Evolutionary conservation across 2,888 invertebrate genomes (phyloP).

Genomic region (Cecidostiba fungosa): DNA sequence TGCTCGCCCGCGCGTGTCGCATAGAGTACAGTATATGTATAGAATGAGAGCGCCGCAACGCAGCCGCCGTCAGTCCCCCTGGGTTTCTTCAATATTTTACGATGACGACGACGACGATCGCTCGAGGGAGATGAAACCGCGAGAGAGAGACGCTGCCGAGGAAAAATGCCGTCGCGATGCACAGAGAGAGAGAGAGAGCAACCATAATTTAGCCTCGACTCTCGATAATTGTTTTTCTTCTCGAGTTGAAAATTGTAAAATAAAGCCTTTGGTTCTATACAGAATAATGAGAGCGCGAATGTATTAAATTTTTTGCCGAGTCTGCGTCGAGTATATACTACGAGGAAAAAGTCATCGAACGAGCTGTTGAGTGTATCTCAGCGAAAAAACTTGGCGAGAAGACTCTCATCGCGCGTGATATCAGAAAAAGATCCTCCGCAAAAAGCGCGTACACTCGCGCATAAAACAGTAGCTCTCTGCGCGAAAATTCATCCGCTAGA

Average conservation of each 20-base stretch:
- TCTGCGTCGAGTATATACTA: no score
- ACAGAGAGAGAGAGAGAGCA: not conserved
- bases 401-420: not conserved
- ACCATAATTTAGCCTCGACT: not conserved
- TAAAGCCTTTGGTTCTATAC: not conserved
- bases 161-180: not conserved
- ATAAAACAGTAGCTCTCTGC: not conserved
- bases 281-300: no score
- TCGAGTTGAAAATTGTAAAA: not conserved
- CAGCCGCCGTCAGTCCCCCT: not conserved
- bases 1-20: not conserved
- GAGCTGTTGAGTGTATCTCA: no score
- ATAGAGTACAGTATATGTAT: not conserved
- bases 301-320: no score
- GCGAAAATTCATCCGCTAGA: slow-evolving; percentile 35
- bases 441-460: not conserved
- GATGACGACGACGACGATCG: not conserved
- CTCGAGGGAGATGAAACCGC: not conserved
- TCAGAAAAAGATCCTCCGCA: not conserved
- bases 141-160: not conserved
- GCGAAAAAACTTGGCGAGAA: not conserved
- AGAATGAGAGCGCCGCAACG: not conserved
- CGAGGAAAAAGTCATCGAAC: no score
- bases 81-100: slow-evolving; percentile 20
- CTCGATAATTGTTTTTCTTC: not conserved